phyloP scores from a whole-genome alignment of 2,113 vertebrate genomes.

The Oxyura jamaicensis region DNA sequence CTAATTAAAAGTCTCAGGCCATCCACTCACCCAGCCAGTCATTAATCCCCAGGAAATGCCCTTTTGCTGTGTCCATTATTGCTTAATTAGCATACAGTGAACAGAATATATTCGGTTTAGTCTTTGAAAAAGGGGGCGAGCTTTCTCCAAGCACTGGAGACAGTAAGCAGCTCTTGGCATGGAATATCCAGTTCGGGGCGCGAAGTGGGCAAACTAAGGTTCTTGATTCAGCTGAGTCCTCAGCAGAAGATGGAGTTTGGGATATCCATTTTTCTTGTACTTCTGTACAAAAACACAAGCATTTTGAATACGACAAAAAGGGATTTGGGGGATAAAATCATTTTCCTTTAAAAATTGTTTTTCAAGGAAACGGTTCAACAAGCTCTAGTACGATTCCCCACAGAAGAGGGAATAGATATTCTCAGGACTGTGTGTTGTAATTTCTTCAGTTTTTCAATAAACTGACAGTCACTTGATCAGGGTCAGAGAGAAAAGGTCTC shows the following conservation, averaged over 20 bases:
- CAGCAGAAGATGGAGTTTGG: neutral
- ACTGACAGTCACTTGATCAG: neutral
- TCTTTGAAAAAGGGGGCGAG: neutral
- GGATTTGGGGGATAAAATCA: rapidly evolving
- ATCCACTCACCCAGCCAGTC: neutral
- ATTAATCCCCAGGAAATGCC: constrained; percentile 26
- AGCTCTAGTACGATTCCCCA: neutral
- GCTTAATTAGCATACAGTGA: constrained; percentile 26
- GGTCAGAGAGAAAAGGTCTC: neutral
- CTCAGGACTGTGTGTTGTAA: neutral
- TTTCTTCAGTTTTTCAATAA: neutral
- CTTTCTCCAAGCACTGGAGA: neutral
- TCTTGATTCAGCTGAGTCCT: neutral
- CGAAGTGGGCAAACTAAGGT: neutral
- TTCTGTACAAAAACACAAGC: neutral
- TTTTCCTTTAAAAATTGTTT: neutral
- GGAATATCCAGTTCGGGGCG: neutral
- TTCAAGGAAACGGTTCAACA: neutral
- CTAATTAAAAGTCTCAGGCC: constrained; percentile 56
- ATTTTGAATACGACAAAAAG: neutral
- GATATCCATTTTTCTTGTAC: neutral
- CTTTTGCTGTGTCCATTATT: constrained; percentile 26
- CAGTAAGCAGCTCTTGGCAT: neutral
- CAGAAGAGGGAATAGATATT: neutral
- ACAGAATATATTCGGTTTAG: neutral